Conservation (phyloP, 2,797 vertebrate genomes). For the Hippocampus kuda region DNA sequence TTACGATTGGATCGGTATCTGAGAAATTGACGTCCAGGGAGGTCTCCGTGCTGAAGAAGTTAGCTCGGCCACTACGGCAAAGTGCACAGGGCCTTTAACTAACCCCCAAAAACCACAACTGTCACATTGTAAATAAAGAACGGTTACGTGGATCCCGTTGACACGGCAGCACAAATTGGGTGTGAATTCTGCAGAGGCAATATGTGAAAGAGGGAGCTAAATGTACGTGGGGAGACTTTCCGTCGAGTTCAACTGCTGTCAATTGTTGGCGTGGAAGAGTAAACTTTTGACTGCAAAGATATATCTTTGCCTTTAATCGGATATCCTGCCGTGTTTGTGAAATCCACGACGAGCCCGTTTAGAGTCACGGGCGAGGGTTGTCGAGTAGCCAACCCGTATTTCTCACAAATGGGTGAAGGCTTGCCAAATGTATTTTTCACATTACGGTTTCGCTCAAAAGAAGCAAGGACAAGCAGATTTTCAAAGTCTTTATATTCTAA, state of each 20-base stretch:
- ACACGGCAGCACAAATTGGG: too few species aligned
- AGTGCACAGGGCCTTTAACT: too few species aligned
- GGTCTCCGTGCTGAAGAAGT: too few species aligned
- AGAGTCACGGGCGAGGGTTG: background rate
- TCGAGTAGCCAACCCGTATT: background rate
- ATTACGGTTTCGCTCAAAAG: background rate
- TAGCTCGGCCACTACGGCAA: too few species aligned
- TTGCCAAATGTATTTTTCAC: background rate
- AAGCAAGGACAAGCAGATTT: background rate
- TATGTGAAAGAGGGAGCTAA: too few species aligned
- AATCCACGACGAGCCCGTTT: background rate
- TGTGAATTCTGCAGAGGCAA: too few species aligned
- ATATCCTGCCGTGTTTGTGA: background rate
- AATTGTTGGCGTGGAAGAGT: background rate
- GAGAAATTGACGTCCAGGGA: too few species aligned
- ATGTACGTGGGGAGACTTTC: too few species aligned
- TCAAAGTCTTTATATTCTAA: background rate
- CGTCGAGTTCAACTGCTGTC: too few species aligned
- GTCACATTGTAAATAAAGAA: too few species aligned
- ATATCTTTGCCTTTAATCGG: background rate
- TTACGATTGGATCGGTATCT: background rate
- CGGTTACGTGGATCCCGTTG: too few species aligned
- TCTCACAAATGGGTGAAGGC: background rate
- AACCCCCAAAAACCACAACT: too few species aligned
- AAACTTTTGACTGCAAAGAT: background rate